These are phyloP conservation scores for Petrolisthes cinctipes DNA, from an alignment of 2,888 invertebrate species.

Conservation along the genomic window DNA sequence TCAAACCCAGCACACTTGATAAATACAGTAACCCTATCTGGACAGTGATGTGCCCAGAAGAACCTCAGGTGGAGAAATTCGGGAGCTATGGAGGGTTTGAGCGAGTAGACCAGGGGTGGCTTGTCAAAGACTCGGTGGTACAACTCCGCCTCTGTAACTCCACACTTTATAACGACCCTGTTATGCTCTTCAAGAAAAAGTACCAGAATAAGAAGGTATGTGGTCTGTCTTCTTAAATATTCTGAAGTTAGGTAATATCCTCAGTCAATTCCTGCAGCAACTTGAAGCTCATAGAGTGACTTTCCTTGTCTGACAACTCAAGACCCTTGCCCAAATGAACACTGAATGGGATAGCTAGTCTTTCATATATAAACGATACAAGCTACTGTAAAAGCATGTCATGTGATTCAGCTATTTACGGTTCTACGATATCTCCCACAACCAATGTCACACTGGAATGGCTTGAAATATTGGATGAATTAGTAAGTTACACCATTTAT, in stretches of 20 bases:
- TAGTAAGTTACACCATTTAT: too few species aligned
- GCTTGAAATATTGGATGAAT: too few species aligned
- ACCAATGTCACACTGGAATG: too few species aligned
- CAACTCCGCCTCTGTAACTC: constrained; percentile 78
- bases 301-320: neutral
- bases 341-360: too few species aligned
- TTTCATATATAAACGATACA: too few species aligned
- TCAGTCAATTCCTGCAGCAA: neutral
- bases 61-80: constrained; percentile 71
- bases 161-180: constrained; percentile 77
- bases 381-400: too few species aligned
- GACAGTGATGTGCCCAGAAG: constrained; percentile 37
- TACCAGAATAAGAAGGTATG: constrained; percentile 78
- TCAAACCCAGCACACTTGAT: too few species aligned
- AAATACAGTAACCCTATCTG: too few species aligned
- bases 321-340: too few species aligned
- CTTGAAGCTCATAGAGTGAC: constrained; percentile 35
- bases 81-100: constrained; percentile 75
- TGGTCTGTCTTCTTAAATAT: constrained; percentile 67
- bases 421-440: too few species aligned
- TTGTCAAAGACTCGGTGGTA: constrained; percentile 84
- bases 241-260: neutral
- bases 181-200: constrained; percentile 82
- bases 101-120: constrained; percentile 84
- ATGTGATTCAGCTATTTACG: too few species aligned